Evolutionary conservation across 2,888 invertebrate genomes (phyloP).

Genomic region (Aspidiotus rigidus): DNA sequence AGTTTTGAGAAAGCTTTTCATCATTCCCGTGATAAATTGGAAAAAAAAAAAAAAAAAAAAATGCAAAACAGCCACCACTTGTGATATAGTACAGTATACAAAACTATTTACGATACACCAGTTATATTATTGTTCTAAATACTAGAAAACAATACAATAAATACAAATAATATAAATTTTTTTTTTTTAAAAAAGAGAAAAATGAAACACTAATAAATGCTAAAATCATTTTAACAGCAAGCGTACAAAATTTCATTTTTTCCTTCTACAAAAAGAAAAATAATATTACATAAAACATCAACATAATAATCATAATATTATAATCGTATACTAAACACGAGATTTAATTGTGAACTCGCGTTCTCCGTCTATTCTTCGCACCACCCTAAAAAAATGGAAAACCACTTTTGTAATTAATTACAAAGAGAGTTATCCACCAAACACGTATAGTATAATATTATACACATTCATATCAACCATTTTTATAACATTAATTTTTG

Average conservation of each 20-base stretch:
- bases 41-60: slow-evolving; percentile 1
- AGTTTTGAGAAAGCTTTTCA: too few relatives aligned
- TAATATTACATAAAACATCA: background rate
- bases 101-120: slow-evolving; percentile 11
- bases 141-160: slow-evolving; percentile 9
- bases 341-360: background rate
- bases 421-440: too few relatives aligned
- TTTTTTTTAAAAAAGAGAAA: slow-evolving; percentile 14
- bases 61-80: slow-evolving; percentile 30
- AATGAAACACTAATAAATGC: slow-evolving; percentile 25
- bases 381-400: background rate
- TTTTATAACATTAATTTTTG: background rate
- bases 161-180: slow-evolving; percentile 10
- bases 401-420: too few relatives aligned
- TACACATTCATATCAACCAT: too few relatives aligned
- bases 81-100: background rate
- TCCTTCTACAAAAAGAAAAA: slow-evolving; percentile 24
- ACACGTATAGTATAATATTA: too few relatives aligned
- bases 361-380: background rate
- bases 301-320: too few relatives aligned
- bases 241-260: slow-evolving; percentile 26
- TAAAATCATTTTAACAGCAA: slow-evolving; percentile 27
- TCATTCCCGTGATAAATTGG: too few relatives aligned
- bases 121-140: background rate
- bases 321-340: slow-evolving; percentile 30